Evolutionary conservation across 2,797 vertebrate genomes (phyloP).

Genomic region (Sebastolobus alascanus): DNA sequence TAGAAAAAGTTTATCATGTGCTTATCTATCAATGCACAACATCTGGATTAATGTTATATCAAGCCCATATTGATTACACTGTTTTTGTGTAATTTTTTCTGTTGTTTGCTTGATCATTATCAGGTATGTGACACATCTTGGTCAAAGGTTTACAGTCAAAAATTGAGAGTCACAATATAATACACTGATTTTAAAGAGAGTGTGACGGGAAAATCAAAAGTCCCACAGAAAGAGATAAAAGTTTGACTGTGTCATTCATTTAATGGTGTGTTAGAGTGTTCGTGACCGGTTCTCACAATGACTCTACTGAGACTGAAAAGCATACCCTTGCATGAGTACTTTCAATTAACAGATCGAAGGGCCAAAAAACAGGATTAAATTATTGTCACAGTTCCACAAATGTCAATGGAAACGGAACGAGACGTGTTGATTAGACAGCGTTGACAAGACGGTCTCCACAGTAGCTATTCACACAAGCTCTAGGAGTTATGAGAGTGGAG

Average conservation of each 20-base stretch:
- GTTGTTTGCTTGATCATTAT: neutral
- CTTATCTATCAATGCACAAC: neutral
- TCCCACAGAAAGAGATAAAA: too few relatives aligned
- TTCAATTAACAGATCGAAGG: neutral
- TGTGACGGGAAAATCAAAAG: neutral
- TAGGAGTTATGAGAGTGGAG: slow-evolving; percentile 3
- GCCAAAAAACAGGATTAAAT: slow-evolving; percentile 2
- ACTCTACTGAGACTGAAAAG: neutral
- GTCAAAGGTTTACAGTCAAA: neutral
- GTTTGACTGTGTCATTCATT: neutral
- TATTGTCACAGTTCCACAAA: neutral
- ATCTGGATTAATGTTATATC: neutral
- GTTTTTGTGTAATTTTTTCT: neutral
- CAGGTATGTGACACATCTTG: neutral
- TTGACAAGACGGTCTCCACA: slow-evolving; percentile 24
- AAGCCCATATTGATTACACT: neutral
- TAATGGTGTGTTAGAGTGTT: neutral
- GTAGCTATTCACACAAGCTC: slow-evolving; percentile 33
- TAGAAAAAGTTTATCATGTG: neutral
- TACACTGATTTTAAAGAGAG: neutral
- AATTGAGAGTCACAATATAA: neutral
- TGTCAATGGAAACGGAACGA: neutral
- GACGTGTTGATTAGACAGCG: slow-evolving; percentile 10
- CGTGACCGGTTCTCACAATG: neutral
- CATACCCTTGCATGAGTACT: neutral